Base-by-base conservation (phyloP, 2,113 vertebrate genomes). In the Burhinus bistriatus region DNA sequence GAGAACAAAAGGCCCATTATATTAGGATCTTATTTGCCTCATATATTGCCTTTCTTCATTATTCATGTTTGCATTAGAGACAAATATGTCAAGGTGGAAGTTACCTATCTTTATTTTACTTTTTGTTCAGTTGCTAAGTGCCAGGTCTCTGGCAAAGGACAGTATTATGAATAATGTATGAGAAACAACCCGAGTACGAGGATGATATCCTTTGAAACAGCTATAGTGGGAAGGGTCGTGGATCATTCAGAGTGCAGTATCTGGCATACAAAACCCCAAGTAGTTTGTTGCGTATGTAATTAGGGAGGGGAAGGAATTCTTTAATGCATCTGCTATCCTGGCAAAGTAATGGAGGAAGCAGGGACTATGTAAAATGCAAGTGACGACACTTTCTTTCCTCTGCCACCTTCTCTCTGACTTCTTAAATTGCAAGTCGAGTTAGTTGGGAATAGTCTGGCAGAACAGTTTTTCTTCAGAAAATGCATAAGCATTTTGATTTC, bases 1-100 rank as follows among this genome's bases (percentile, higher is more conserved):
- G 52, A 44, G 55, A 92, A 90, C 57, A 92, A 92, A 93, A 83
- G 77, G 42, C 72, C 44, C 25, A 20, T 93, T 92, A 62, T 89
- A 52, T 95, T 78, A 71, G 36, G 27, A 70, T 59, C 64, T 78
- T 89, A 75, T 73, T 94, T 95, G 51, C 64, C 45, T 89, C 75
- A 59, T 90, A 44, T 80, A 88, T 87, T 91, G 55, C 52, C 30
- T 82, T 89, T 84, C 76, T 91, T 91, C 90, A 92, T 96, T 91
- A 91, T 71, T 93, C 90, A n/a, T 92, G 45, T 90, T 92, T 93
- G 77, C 73, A 59, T 95, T 94, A 44, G 59, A 92, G 89, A 68
- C 36, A 78, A 44, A 75, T 89, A 52, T 9, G n/a, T 86, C 38
- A 83, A 75, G 44, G 83, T 95, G 65, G 65, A 89, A 91, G 92